A percentile compares a stretch with the other conserved stretches of the same genome.
phyloP scores from a whole-genome alignment of 2,797 vertebrate genomes.

The Anas bahamensis region DNA sequence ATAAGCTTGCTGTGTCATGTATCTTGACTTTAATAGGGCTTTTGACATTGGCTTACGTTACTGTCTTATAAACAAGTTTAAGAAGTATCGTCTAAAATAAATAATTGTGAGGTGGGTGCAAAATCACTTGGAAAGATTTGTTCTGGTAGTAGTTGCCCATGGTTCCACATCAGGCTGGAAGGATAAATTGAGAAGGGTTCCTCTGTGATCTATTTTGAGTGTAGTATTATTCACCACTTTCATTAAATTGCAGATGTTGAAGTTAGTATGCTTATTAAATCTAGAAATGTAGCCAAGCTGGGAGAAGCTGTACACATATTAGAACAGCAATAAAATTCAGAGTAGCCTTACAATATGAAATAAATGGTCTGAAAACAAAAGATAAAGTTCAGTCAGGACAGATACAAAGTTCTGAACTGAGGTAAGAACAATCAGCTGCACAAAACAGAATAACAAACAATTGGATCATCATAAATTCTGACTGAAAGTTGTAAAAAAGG shows the following conservation, averaged over 20 bases:
- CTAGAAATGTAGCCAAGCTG: background rate
- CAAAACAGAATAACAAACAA: background rate
- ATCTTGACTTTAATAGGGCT: background rate
- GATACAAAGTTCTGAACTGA: background rate
- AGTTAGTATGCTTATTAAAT: background rate
- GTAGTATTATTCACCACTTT: background rate
- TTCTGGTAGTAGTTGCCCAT: background rate
- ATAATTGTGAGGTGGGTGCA: background rate
- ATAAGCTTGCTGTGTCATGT: background rate
- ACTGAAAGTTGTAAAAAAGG: background rate
- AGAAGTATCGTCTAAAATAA: background rate
- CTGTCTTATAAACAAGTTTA: background rate
- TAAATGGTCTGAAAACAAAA: background rate
- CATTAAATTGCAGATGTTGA: background rate
- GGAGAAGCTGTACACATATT: background rate
- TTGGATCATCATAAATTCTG: background rate
- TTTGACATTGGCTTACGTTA: background rate
- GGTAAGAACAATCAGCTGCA: background rate
- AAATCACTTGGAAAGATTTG: background rate
- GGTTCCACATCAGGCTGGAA: background rate
- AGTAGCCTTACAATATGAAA: background rate
- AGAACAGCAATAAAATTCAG: background rate
- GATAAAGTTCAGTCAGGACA: background rate
- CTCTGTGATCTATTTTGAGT: background rate
- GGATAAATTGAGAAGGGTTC: background rate